phyloP scores from a whole-genome alignment of 2,888 invertebrate species.

The Biston betularia region DNA sequence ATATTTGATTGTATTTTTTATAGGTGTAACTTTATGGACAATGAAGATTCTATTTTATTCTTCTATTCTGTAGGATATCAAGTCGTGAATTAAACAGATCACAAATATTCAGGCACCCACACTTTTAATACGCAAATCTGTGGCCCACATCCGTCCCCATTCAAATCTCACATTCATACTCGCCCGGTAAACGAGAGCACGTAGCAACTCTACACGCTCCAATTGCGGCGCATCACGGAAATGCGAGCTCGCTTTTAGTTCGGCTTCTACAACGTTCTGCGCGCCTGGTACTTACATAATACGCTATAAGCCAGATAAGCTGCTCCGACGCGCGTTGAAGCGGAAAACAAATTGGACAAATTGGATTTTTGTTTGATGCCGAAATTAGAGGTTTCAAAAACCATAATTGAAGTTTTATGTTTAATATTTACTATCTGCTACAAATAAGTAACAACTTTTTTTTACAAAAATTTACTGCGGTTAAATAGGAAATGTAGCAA shows the following conservation, averaged over 20 bases:
- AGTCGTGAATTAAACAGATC: background rate
- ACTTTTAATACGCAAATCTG: conserved; percentile 14
- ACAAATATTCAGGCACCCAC: background rate
- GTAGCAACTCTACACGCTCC: conserved; percentile 37
- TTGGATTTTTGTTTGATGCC: conserved; percentile 19
- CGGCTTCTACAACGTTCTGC: conserved; percentile 25
- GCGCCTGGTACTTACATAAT: conserved; percentile 34
- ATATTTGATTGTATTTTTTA: no score
- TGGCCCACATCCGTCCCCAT: conserved; percentile 19
- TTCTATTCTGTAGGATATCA: background rate
- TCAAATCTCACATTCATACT: conserved; percentile 27
- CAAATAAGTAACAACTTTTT: background rate
- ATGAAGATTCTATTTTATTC: no score
- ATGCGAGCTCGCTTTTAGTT: conserved; percentile 35
- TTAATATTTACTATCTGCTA: background rate
- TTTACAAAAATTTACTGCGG: no score
- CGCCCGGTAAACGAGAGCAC: conserved; percentile 36
- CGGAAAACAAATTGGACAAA: conserved; percentile 16
- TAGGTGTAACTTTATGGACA: no score
- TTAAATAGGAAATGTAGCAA: no score
- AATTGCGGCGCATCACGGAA: conserved; percentile 37
- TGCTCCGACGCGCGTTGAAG: conserved; percentile 8
- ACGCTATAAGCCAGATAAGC: conserved; percentile 31
- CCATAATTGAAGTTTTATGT: background rate
- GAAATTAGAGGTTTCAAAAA: background rate